Evolutionary conservation across 2,797 vertebrate species (phyloP).

Genomic region (Cryptoblepharus egeriae): DNA sequence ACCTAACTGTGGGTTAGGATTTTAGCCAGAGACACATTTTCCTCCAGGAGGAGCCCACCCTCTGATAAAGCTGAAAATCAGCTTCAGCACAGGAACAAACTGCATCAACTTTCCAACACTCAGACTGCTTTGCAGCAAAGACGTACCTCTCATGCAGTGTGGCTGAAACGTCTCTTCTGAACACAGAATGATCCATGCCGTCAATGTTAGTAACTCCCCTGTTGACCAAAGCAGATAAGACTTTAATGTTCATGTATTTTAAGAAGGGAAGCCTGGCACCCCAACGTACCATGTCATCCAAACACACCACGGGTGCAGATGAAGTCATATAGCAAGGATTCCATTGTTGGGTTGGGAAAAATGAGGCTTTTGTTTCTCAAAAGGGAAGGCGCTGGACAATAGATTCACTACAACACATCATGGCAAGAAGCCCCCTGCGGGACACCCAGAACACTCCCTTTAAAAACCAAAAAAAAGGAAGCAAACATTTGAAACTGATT

Average conservation of each 20-base stretch:
- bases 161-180: slow-evolving; percentile 87
- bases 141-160: slow-evolving; percentile 86
- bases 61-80: neutral
- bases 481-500: neutral
- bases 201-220: slow-evolving; percentile 48
- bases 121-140: slow-evolving; percentile 37
- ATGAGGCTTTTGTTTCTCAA: neutral
- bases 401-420: neutral
- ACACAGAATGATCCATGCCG: slow-evolving; percentile 88
- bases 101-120: neutral
- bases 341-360: slow-evolving; percentile 4
- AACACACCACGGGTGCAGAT: neutral
- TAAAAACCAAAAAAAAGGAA: too few species aligned
- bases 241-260: neutral
- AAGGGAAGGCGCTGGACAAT: neutral
- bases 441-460: neutral
- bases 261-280: neutral
- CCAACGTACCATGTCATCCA: neutral
- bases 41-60: neutral
- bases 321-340: neutral
- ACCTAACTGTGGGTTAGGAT: too few species aligned
- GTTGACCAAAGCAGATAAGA: slow-evolving; percentile 41
- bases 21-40: too few species aligned
- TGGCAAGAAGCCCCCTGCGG: neutral
- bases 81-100: neutral